phyloP scores from a whole-genome alignment of 2,797 vertebrate genomes.

The Triplophysa yarkandensis region DNA sequence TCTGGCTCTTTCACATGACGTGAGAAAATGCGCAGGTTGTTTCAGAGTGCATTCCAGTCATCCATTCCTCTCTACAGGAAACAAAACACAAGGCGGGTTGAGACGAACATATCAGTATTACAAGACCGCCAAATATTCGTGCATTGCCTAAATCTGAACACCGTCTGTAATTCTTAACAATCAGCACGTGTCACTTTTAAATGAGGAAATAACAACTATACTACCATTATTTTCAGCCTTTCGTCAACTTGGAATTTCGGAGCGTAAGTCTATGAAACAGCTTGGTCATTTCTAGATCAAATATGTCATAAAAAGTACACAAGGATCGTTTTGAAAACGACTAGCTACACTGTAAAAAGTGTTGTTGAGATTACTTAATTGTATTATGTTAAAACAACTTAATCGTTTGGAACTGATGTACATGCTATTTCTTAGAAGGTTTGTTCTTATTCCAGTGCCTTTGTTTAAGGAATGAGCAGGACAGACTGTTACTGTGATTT shows the following conservation, averaged over 20 bases:
- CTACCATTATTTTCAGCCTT: conserved; percentile 6
- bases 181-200: conserved; percentile 54
- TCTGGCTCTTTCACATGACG: conserved; percentile 12
- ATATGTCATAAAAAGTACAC: not conserved
- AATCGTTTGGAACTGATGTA: no score
- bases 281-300: not conserved
- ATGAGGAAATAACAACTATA: conserved; percentile 20
- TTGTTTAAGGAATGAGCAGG: conserved; percentile 31
- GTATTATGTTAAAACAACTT: no score
- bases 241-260: not conserved
- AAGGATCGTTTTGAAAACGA: not conserved
- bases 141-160: conserved; percentile 16
- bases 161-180: conserved; percentile 33
- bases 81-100: conserved; percentile 14
- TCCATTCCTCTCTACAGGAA: conserved; percentile 28
- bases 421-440: not conserved
- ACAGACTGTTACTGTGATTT: conserved; percentile 31
- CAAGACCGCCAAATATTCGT: conserved; percentile 42
- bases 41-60: not conserved
- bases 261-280: not conserved
- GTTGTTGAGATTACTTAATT: no score
- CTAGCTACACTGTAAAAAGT: no score
- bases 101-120: conserved; percentile 52
- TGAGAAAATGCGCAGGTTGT: not conserved
- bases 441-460: conserved; percentile 50